Percentiles rank a stretch among this genome's conserved stretches.
phyloP scores from a whole-genome alignment of 2,888 invertebrate species.

The Vandiemenella viatica region DNA sequence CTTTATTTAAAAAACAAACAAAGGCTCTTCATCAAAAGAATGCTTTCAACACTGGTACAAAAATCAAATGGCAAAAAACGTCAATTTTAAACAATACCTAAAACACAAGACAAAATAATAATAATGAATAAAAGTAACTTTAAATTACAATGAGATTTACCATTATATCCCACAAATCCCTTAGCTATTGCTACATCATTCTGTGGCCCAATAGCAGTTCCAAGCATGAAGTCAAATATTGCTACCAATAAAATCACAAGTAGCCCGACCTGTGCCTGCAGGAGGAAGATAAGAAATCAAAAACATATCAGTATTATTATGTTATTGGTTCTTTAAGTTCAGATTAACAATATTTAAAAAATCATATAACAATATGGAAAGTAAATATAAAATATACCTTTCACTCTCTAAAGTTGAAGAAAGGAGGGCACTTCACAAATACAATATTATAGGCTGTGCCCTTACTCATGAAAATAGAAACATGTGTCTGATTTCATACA shows the following conservation, averaged over 20 bases:
- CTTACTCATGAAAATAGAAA: no score
- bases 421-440: no score
- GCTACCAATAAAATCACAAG: constrained; percentile 70
- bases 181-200: constrained; percentile 49
- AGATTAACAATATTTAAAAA: not conserved
- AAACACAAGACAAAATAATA: no score
- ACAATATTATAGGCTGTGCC: no score
- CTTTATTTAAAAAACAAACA: no score
- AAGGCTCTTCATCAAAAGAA: no score
- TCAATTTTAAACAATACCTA: no score
- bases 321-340: not conserved
- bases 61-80: no score
- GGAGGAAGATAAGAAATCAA: constrained; percentile 12
- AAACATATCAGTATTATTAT: not conserved
- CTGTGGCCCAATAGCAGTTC: constrained; percentile 70
- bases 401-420: no score
- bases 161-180: constrained; percentile 79
- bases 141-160: constrained; percentile 35
- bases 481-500: no score
- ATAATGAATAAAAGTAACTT: constrained; percentile 24
- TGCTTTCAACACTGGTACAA: no score
- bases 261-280: constrained; percentile 71
- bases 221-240: constrained; percentile 76
- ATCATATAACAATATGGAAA: constrained; percentile 8
- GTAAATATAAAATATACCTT: no score